Evolutionary conservation across 2,888 invertebrate genomes (phyloP).

Genomic region (Pheosia gnoma): DNA sequence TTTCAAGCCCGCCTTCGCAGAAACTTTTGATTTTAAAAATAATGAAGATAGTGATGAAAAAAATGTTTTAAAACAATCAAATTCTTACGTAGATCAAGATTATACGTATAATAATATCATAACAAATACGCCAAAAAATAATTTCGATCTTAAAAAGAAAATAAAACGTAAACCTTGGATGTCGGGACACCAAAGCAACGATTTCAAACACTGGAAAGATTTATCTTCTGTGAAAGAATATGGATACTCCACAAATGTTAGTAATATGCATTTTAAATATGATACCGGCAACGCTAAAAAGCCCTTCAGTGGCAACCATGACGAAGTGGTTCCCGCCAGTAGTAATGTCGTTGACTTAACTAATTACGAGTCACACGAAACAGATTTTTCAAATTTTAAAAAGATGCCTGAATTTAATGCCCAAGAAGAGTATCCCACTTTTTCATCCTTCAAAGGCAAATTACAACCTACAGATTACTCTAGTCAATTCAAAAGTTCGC

Average conservation of each 20-base stretch:
- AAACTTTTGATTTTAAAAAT: constrained; percentile 44
- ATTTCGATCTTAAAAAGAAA: constrained; percentile 61
- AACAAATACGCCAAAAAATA: constrained; percentile 44
- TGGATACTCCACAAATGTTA: constrained; percentile 67
- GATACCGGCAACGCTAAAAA: constrained; percentile 58
- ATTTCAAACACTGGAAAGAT: constrained; percentile 59
- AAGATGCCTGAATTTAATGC: constrained; percentile 59
- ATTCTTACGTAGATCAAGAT: constrained; percentile 40
- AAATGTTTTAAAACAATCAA: constrained; percentile 38
- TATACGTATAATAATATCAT: constrained; percentile 42
- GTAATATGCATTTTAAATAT: constrained; percentile 65
- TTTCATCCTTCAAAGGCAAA: constrained; percentile 53
- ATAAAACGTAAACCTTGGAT: constrained; percentile 58
- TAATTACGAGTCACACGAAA: constrained; percentile 59
- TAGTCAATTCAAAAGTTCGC: constrained; percentile 60
- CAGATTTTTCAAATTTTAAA: constrained; percentile 59
- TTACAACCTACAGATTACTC: constrained; percentile 60
- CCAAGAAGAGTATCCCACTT: constrained; percentile 51
- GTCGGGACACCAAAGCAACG: constrained; percentile 45
- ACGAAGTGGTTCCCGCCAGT: constrained; percentile 67
- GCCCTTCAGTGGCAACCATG: constrained; percentile 52
- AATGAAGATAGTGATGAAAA: constrained; percentile 46
- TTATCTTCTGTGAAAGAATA: constrained; percentile 57
- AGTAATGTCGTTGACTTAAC: constrained; percentile 63
- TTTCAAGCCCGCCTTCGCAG: constrained; percentile 36